Conservation (phyloP, 2,797 vertebrate species). For the Eupleurogrammus muticus region DNA sequence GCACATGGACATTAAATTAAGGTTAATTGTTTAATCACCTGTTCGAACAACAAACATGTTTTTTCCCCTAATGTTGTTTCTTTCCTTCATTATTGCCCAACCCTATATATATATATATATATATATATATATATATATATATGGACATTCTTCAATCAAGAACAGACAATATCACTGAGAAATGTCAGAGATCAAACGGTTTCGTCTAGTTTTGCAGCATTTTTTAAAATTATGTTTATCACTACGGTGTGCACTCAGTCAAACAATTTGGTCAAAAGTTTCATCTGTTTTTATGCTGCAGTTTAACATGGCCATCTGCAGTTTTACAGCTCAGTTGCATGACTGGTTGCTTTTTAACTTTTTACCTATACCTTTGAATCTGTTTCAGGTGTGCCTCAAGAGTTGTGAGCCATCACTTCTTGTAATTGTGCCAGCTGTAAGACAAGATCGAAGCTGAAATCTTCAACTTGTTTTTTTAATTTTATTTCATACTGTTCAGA, state of each 20-base stretch:
- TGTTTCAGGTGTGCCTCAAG: conserved; percentile 1
- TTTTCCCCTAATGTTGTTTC: not conserved
- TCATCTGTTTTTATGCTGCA: not conserved
- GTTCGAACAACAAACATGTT: not conserved
- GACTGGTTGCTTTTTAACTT: not conserved
- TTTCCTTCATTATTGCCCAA: not conserved
- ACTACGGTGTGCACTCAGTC: not conserved
- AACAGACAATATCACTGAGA: not conserved
- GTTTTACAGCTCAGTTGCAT: not conserved
- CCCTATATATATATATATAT: too few species aligned
- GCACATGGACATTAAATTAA: not conserved
- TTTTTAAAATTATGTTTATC: conserved; percentile 18
- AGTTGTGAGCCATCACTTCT: not conserved
- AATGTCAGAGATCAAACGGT: conserved; percentile 10
- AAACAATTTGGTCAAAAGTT: not conserved
- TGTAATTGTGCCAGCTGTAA: too few species aligned
- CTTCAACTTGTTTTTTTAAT: not conserved
- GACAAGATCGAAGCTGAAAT: not conserved
- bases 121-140: too few species aligned
- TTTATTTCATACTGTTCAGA: not conserved
- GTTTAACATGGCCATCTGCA: not conserved
- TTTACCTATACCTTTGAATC: not conserved
- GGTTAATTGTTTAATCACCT: not conserved
- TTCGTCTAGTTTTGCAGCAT: not conserved
- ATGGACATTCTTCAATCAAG: too few species aligned